Evolutionary conservation across 2,888 invertebrate genomes (phyloP).

Genomic region (Aporophyla nigra): DNA sequence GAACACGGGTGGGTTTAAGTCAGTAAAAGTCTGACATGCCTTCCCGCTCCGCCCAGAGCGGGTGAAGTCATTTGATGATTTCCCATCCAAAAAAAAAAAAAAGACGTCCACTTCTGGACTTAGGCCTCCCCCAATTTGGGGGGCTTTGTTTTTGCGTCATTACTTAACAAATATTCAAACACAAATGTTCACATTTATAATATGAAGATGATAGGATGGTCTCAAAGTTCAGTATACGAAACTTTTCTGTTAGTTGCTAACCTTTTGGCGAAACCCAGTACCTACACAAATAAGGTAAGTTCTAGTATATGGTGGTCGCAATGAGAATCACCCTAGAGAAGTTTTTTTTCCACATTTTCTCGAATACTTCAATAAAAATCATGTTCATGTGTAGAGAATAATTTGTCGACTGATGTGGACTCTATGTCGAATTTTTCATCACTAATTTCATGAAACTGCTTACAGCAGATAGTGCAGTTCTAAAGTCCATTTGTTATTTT

Average conservation of each 20-base stretch:
- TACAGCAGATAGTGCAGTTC: not conserved
- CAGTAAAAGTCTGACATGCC: no score
- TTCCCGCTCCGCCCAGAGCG: no score
- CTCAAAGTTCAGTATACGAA: no score
- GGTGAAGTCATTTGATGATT: no score
- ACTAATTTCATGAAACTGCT: not conserved
- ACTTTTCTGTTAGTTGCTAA: not conserved
- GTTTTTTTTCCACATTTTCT: not conserved
- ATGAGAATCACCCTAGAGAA: not conserved
- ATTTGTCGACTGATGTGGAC: constrained; percentile 3
- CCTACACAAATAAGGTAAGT: not conserved
- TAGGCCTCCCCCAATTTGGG: no score
- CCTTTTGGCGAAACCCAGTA: not conserved
- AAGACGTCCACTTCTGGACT: not conserved
- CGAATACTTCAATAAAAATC: not conserved
- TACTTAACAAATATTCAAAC: no score
- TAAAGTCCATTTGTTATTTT: not conserved
- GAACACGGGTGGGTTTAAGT: no score
- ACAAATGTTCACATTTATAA: no score
- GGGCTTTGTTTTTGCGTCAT: no score
- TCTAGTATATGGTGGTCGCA: not conserved
- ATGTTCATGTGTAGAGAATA: not conserved
- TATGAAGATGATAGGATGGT: no score
- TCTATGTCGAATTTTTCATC: not conserved
- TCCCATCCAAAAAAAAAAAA: no score